phyloP scores from a whole-genome alignment of 2,113 vertebrate species.

The Paralichthys olivaceus region DNA sequence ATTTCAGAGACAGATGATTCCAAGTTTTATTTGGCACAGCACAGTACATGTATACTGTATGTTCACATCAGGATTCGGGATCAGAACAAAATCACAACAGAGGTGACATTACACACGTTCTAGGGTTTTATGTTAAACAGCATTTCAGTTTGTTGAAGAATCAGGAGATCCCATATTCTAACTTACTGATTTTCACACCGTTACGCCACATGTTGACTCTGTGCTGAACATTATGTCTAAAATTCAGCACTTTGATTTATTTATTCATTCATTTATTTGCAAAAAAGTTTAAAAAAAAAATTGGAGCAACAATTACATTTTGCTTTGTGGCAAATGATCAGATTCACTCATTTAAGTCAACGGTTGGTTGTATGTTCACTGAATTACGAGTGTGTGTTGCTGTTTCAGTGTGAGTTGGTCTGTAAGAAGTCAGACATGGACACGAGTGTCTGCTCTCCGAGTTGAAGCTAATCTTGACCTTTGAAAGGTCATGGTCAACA shows the following conservation, averaged over 20 bases:
- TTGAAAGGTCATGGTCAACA: conserved; percentile 52
- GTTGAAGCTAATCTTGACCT: conserved; percentile 52
- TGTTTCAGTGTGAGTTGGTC: not conserved
- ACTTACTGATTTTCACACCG: not conserved
- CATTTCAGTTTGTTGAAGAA: conserved; percentile 20
- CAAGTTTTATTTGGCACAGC: conserved; percentile 73
- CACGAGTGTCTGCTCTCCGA: conserved; percentile 16
- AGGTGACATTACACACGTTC: conserved; percentile 1
- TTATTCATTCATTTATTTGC: not conserved
- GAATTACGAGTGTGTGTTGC: not conserved
- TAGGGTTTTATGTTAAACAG: conserved; percentile 27
- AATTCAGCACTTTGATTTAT: not conserved
- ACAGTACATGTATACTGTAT: conserved; percentile 43
- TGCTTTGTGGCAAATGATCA: too few relatives aligned
- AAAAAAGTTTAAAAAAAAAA: too few relatives aligned
- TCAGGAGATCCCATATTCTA: not conserved
- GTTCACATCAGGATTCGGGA: conserved; percentile 65
- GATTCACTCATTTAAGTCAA: too few relatives aligned
- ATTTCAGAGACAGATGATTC: conserved; percentile 52
- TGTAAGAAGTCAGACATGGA: conserved; percentile 17
- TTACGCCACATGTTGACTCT: not conserved
- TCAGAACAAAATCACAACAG: conserved; percentile 46
- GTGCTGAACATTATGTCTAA: not conserved
- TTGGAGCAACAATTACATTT: too few relatives aligned
- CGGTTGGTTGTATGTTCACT: too few relatives aligned